These are phyloP conservation scores for Drosophila putrida DNA, from an alignment of 2,888 invertebrate genomes.

Conservation along the genomic window DNA sequence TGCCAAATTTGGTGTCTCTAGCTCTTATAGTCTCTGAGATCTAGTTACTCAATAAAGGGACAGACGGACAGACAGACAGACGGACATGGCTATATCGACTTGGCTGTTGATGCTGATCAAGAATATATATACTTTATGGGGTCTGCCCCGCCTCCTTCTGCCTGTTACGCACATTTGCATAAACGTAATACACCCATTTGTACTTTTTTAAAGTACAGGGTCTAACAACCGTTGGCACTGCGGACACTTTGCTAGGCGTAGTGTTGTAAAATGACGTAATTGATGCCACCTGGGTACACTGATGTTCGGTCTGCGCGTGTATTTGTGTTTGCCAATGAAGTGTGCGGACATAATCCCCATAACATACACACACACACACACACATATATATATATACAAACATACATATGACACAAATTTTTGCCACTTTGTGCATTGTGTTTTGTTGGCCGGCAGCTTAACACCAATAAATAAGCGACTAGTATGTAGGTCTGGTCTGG, in stretches of 20 bases:
- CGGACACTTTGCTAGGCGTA: conserved; percentile 31
- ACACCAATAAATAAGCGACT: conserved; percentile 62
- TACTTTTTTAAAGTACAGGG: too few species aligned
- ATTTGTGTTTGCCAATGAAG: conserved; percentile 50
- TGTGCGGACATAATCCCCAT: conserved; percentile 56
- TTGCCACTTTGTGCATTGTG: conserved; percentile 51
- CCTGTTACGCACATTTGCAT: too few species aligned
- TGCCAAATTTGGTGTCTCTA: too few species aligned
- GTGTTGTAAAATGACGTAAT: conserved; percentile 72
- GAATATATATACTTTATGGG: too few species aligned
- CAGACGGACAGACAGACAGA: too few species aligned
- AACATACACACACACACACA: conserved; percentile 24
- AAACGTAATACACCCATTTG: too few species aligned
- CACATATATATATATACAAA: conserved; percentile 22
- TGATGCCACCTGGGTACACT: conserved; percentile 54
- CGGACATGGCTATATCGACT: too few species aligned
- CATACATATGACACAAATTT: conserved; percentile 63
- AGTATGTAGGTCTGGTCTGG: conserved; percentile 49
- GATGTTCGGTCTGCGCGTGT: background rate
- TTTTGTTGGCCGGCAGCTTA: conserved; percentile 52
- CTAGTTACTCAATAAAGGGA: too few species aligned
- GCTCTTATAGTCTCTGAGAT: too few species aligned
- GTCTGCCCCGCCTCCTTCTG: too few species aligned
- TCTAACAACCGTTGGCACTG: conserved; percentile 29
- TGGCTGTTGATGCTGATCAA: too few species aligned